Conservation (phyloP, 2,797 vertebrate genomes). For the Pangasius macronema region DNA sequence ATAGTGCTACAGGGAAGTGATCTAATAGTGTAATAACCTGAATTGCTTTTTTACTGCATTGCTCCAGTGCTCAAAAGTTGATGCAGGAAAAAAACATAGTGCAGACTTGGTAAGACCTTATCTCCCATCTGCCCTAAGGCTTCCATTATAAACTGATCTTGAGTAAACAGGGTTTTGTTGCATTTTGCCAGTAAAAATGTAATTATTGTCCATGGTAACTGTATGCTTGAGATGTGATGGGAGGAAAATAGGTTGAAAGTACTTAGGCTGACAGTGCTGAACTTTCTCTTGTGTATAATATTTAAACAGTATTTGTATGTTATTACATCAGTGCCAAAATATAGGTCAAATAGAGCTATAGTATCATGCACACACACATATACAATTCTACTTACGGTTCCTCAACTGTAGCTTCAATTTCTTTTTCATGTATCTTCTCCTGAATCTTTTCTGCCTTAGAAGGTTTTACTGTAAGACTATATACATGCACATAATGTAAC, state of each 20-base stretch:
- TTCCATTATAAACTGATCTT: background rate
- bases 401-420: constrained; percentile 78
- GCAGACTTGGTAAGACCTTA: background rate
- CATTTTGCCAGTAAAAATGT: background rate
- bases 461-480: constrained; percentile 89
- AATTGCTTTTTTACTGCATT: background rate
- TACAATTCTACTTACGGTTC: constrained; percentile 78
- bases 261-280: background rate
- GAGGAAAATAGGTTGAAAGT: background rate
- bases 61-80: background rate
- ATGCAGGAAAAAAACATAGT: background rate
- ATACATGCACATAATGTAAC: constrained; percentile 41
- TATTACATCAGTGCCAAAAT: background rate
- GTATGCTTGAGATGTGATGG: background rate
- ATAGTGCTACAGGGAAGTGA: background rate
- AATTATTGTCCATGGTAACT: background rate
- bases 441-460: constrained; percentile 81
- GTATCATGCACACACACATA: background rate
- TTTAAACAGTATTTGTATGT: background rate
- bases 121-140: background rate
- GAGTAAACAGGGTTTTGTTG: background rate
- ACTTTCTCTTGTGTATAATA: background rate
- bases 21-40: background rate
- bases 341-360: background rate
- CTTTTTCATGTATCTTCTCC: constrained; percentile 78